Percentiles rank a stretch among this genome's conserved stretches.
phyloP scores from a whole-genome alignment of 2,113 vertebrate genomes.

The Esox niger region DNA sequence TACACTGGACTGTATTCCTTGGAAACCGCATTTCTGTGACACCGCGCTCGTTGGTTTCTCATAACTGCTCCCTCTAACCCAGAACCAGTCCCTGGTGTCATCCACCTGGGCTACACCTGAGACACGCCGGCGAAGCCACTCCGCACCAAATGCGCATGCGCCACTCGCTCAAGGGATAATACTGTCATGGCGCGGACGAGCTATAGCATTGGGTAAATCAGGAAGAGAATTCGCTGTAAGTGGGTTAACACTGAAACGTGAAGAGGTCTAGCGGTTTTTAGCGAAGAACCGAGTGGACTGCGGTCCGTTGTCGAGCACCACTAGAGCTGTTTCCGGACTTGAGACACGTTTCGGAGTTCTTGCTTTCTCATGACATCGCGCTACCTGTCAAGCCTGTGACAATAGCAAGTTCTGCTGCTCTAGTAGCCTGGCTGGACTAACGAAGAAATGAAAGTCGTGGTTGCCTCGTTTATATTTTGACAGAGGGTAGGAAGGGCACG shows the following conservation, averaged over 20 bases:
- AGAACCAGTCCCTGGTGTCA: not conserved
- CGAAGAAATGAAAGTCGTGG: constrained; percentile 42
- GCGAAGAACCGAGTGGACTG: constrained; percentile 24
- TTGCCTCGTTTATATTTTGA: constrained; percentile 29
- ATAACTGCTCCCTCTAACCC: not conserved
- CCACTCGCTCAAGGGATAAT: constrained; percentile 53
- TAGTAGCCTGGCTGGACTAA: constrained; percentile 5
- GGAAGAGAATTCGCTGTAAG: constrained; percentile 73
- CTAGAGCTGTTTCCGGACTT: constrained; percentile 36
- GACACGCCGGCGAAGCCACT: constrained; percentile 17
- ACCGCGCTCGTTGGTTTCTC: not conserved
- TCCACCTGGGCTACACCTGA: constrained; percentile 3
- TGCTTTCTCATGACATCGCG: constrained; percentile 29
- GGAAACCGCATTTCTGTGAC: not conserved
- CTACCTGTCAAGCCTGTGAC: constrained; percentile 65
- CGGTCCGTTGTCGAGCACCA: constrained; percentile 23
- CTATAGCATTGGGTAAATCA: constrained; percentile 69
- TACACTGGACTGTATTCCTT: not conserved
- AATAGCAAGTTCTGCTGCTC: constrained; percentile 63
- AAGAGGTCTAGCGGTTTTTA: constrained; percentile 41
- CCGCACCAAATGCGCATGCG: constrained; percentile 73
- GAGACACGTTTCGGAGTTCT: constrained; percentile 46
- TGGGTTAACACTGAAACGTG: constrained; percentile 49
- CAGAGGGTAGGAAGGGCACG: constrained; percentile 18
- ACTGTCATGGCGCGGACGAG: constrained; percentile 91